phyloP scores from a whole-genome alignment of 2,113 vertebrate species.

The Pseudolaguvia tuberculata region DNA sequence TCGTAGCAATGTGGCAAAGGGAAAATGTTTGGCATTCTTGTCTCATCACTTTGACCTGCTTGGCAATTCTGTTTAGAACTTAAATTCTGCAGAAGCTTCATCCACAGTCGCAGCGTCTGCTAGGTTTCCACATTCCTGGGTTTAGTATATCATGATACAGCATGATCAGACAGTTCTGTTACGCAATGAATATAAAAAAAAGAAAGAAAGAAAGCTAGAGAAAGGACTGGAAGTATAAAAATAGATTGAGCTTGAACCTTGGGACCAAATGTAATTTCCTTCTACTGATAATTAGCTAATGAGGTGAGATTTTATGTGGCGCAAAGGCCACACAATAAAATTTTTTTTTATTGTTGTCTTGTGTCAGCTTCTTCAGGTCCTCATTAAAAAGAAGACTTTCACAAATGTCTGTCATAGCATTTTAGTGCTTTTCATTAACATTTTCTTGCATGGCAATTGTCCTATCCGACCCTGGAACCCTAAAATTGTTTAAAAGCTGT shows the following conservation, averaged over 20 bases:
- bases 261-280: neutral
- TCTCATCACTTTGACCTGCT: neutral
- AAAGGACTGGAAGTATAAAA: neutral
- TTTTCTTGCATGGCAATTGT: neutral
- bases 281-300: conserved; percentile 1
- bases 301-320: neutral
- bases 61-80: neutral
- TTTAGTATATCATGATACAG: conserved; percentile 5
- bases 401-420: neutral
- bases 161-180: neutral
- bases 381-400: neutral
- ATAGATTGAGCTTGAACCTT: too few relatives aligned
- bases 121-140: neutral
- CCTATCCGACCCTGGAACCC: neutral
- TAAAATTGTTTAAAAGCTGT: conserved; percentile 15
- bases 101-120: neutral
- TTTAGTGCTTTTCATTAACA: neutral
- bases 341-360: neutral
- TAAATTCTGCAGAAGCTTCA: conserved; percentile 1
- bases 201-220: neutral
- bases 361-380: conserved; percentile 11
- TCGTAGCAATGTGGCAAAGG: neutral
- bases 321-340: too few relatives aligned
- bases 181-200: neutral
- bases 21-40: conserved; percentile 1